These are phyloP conservation scores for Drosophila formosana DNA, from an alignment of 2,888 invertebrate genomes.

Conservation along the genomic window DNA sequence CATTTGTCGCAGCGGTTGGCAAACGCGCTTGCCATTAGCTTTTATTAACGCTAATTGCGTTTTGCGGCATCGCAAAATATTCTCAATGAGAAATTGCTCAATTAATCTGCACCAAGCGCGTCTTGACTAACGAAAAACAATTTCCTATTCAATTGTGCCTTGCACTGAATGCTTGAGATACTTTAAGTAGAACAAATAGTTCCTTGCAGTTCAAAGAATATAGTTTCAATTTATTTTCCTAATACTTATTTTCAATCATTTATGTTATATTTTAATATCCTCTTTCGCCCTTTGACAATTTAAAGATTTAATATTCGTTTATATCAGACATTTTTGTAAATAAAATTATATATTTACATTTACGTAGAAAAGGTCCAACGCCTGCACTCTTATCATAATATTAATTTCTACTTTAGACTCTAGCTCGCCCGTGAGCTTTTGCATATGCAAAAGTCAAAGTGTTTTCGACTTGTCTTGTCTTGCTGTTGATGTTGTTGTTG, in stretches of 20 bases:
- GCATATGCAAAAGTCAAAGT: slow-evolving; percentile 53
- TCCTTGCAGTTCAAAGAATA: background rate
- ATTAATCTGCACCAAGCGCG: slow-evolving; percentile 1
- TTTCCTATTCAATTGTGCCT: slow-evolving; percentile 7
- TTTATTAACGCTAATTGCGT: slow-evolving; percentile 63
- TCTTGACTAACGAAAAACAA: background rate
- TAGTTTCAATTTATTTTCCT: too few species aligned
- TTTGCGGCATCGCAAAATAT: slow-evolving; percentile 19
- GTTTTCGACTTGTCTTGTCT: slow-evolving; percentile 20
- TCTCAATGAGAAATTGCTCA: slow-evolving; percentile 3
- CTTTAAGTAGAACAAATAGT: background rate
- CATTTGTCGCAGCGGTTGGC: slow-evolving; percentile 58
- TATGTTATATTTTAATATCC: too few species aligned
- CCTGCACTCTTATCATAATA: too few species aligned
- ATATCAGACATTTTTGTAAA: too few species aligned
- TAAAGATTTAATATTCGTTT: background rate
- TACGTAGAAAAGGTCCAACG: too few species aligned
- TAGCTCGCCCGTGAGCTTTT: slow-evolving; percentile 21
- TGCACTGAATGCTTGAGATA: background rate
- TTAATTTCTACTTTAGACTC: slow-evolving; percentile 30
- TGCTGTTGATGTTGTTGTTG: background rate
- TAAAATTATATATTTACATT: too few species aligned
- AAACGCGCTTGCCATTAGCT: slow-evolving; percentile 50
- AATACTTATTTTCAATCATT: too few species aligned
- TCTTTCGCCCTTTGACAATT: too few species aligned